Conservation (phyloP, 2,888 invertebrate species). For the Ochropleura leucogaster region DNA sequence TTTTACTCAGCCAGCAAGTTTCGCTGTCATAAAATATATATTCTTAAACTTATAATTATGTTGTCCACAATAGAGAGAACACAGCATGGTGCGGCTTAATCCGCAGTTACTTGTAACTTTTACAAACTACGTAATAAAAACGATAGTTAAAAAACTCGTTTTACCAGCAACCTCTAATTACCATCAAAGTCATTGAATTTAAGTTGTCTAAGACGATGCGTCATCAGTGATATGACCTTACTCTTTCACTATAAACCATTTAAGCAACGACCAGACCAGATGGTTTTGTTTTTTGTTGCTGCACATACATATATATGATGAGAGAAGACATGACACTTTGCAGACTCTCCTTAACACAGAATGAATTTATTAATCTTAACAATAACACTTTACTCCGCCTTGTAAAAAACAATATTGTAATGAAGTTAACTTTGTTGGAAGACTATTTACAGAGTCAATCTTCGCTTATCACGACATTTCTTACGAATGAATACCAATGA, state of each 20-base stretch:
- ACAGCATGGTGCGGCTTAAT: slow-evolving; percentile 8
- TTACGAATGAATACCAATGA: slow-evolving; percentile 24
- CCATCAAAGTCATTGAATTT: slow-evolving; percentile 40
- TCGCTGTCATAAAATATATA: slow-evolving; percentile 37
- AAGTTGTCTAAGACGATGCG: slow-evolving; percentile 30
- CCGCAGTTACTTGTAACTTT: slow-evolving; percentile 19
- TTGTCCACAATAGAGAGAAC: slow-evolving; percentile 5
- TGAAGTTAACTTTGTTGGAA: background rate
- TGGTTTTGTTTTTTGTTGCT: slow-evolving; percentile 6
- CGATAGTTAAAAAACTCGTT: slow-evolving; percentile 30
- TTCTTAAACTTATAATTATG: slow-evolving; percentile 1
- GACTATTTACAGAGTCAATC: background rate
- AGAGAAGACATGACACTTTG: background rate
- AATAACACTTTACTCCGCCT: background rate
- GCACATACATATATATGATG: background rate
- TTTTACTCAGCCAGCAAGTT: slow-evolving; percentile 32
- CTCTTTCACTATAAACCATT: slow-evolving; percentile 21
- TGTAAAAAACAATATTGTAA: background rate
- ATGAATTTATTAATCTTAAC: background rate
- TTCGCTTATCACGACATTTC: slow-evolving; percentile 26
- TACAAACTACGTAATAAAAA: slow-evolving; percentile 5
- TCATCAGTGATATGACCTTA: slow-evolving; percentile 21
- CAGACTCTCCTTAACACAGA: background rate
- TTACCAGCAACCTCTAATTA: slow-evolving; percentile 36
- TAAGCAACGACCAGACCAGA: background rate